Conservation (phyloP, 2,113 vertebrate genomes). For the Erythrocercus mccallii region DNA sequence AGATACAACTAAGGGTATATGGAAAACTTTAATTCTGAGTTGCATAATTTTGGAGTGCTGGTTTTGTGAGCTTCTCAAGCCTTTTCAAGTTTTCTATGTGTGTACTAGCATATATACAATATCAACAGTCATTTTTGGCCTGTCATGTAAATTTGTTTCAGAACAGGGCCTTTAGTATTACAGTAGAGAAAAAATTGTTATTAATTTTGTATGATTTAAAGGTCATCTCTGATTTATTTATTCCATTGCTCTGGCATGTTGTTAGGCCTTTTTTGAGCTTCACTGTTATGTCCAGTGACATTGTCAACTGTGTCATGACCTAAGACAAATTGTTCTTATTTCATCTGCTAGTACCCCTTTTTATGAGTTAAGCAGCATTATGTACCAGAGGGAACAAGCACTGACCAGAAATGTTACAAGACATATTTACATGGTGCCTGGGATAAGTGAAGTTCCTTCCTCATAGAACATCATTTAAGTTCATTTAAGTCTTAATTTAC, state of each 20-base stretch:
- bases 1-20: background rate
- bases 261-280: background rate
- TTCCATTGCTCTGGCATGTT: background rate
- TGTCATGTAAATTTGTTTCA: background rate
- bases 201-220: conserved; percentile 11
- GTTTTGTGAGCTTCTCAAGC: background rate
- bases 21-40: background rate
- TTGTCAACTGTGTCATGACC: background rate
- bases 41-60: background rate
- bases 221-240: conserved; percentile 25
- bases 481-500: background rate
- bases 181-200: background rate
- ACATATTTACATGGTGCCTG: background rate
- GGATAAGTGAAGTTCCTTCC: background rate
- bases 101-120: background rate
- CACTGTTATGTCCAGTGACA: background rate
- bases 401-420: background rate
- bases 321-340: conserved; percentile 8
- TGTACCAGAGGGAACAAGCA: background rate
- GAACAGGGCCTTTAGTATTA: background rate
- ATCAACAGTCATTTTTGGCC: background rate
- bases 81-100: background rate
- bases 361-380: background rate
- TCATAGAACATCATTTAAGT: background rate
- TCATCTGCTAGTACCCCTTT: background rate